Evolutionary conservation across 2,113 vertebrate species (phyloP).

Genomic region (Elgaria multicarinata): DNA sequence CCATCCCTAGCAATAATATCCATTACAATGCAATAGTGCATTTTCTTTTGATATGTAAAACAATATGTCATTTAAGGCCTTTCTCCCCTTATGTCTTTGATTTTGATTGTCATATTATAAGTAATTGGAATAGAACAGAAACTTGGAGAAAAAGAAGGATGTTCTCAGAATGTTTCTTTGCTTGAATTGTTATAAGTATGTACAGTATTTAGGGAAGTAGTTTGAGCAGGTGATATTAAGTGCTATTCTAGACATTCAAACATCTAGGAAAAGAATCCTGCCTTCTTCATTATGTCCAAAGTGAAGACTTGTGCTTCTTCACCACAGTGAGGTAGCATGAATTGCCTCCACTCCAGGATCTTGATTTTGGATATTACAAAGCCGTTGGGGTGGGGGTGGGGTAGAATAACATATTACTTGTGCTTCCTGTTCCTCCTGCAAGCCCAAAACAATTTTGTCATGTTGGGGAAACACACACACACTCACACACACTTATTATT

Average conservation of each 20-base stretch:
- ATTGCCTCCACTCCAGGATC: neutral
- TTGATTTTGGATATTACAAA: neutral
- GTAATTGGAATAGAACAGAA: neutral
- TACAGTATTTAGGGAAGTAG: neutral
- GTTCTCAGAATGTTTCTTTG: neutral
- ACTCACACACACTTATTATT: too few relatives aligned
- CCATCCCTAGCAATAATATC: neutral
- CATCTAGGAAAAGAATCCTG: neutral
- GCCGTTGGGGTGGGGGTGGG: neutral
- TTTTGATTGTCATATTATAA: neutral
- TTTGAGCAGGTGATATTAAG: neutral
- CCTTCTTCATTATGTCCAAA: neutral
- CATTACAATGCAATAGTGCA: neutral
- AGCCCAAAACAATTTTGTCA: neutral
- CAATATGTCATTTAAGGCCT: neutral
- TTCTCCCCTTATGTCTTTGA: neutral
- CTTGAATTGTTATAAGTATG: neutral
- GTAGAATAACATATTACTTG: neutral
- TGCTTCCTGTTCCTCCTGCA: neutral
- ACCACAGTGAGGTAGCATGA: neutral
- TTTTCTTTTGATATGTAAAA: neutral
- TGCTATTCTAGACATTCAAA: neutral
- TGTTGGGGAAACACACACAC: neutral
- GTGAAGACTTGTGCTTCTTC: neutral
- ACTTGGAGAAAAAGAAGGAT: neutral